These are phyloP conservation scores for Cyclargus thomasi DNA, from an alignment of 1,140 invertebrate genomes.

Conservation along the genomic window DNA sequence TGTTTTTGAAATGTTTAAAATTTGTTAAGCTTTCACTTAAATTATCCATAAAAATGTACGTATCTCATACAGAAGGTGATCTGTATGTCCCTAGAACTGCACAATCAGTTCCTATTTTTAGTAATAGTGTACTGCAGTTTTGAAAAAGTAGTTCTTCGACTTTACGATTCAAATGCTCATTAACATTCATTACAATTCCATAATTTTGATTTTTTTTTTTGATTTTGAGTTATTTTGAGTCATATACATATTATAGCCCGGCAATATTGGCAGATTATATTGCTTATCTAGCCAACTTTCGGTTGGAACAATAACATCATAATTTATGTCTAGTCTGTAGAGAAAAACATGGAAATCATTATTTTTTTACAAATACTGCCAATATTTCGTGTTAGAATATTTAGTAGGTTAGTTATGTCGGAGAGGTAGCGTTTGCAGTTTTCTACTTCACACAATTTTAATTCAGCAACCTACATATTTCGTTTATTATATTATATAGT, in stretches of 20 bases:
- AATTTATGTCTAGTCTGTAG: background rate
- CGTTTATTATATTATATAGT: background rate
- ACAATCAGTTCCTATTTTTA: conserved; percentile 8
- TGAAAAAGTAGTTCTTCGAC: background rate
- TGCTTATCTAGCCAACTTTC: conserved; percentile 2
- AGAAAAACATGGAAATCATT: background rate
- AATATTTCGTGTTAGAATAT: background rate
- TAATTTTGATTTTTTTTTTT: background rate
- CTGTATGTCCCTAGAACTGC: conserved; percentile 5
- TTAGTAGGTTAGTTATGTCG: background rate
- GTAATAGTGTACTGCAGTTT: conserved; percentile 6
- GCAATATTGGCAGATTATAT: background rate
- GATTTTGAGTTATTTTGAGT: background rate
- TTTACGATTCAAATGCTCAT: background rate
- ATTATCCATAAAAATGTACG: background rate
- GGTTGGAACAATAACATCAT: conserved; percentile 1
- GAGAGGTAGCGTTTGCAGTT: background rate
- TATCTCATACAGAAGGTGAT: background rate
- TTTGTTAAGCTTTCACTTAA: background rate
- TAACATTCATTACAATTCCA: background rate
- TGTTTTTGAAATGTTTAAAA: background rate
- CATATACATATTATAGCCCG: conserved; percentile 4
- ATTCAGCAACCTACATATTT: background rate
- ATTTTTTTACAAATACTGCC: too few relatives aligned
- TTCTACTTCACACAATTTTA: background rate